phyloP scores from a whole-genome alignment of 2,113 vertebrate genomes.

The Oryzias javanicus region DNA sequence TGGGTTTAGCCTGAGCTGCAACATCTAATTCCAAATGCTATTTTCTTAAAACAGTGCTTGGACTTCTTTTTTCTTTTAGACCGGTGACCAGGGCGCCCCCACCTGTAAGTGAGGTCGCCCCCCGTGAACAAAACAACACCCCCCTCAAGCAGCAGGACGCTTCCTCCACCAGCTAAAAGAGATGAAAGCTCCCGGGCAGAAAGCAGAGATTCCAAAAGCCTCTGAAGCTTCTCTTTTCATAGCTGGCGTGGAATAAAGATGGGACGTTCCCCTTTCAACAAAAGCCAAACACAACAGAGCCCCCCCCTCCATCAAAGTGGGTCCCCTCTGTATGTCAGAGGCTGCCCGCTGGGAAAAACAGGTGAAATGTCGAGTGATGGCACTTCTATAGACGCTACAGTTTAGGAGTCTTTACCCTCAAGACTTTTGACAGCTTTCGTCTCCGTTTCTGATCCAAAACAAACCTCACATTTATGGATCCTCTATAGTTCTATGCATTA shows the following conservation, averaged over 20 bases:
- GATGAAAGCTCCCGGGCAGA: conserved; percentile 64
- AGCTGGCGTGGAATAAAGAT: conserved; percentile 43
- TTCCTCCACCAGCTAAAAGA: conserved; percentile 62
- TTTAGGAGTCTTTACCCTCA: background rate
- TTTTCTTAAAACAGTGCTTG: conserved; percentile 54
- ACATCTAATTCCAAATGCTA: conserved; percentile 55
- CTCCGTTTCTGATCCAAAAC: too few species aligned
- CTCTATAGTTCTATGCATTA: too few species aligned
- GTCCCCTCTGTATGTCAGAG: conserved; percentile 15
- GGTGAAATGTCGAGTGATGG: conserved; percentile 56
- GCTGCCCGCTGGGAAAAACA: conserved; percentile 57
- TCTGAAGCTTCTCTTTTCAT: conserved; percentile 46
- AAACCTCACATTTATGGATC: too few species aligned
- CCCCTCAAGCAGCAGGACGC: conserved; percentile 61
- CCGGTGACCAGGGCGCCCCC: conserved; percentile 50
- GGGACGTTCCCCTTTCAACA: conserved; percentile 48
- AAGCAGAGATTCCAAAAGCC: conserved; percentile 51
- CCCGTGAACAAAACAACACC: conserved; percentile 58
- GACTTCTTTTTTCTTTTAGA: conserved; percentile 54
- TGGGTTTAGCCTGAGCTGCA: conserved; percentile 50
- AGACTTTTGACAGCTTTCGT: too few species aligned
- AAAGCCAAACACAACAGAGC: conserved; percentile 46
- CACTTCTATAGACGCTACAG: conserved; percentile 18
- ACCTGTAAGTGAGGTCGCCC: conserved; percentile 27
- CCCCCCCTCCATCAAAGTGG: conserved; percentile 52